Evolutionary conservation across 1,140 invertebrate genomes (phyloP).

Genomic region (Microplitis demolitor): DNA sequence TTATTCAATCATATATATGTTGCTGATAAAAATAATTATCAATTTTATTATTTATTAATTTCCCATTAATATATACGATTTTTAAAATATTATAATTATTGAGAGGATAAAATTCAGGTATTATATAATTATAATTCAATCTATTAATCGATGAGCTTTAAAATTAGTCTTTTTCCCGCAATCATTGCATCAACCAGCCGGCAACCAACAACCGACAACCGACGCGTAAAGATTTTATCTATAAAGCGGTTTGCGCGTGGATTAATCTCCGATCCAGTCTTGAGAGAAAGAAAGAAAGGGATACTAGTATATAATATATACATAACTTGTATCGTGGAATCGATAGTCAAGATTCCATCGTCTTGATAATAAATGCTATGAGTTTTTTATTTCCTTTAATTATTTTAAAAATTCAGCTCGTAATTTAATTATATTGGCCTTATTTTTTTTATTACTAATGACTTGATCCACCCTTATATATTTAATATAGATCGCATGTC

Average conservation of each 20-base stretch:
- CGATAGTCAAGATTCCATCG: neutral
- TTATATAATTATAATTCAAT: too few species aligned
- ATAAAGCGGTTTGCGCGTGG: constrained; percentile 1
- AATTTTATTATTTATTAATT: too few species aligned
- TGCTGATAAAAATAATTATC: too few species aligned
- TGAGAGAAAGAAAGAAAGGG: too few species aligned
- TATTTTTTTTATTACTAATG: neutral
- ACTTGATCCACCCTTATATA: neutral
- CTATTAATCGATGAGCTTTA: neutral
- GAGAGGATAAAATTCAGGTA: too few species aligned
- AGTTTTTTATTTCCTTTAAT: neutral
- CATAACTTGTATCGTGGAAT: neutral
- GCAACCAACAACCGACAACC: neutral
- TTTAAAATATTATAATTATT: too few species aligned
- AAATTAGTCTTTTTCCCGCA: neutral
- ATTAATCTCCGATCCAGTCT: neutral
- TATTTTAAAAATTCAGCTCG: neutral
- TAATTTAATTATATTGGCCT: neutral
- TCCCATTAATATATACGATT: too few species aligned
- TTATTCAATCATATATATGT: too few species aligned
- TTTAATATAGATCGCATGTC: neutral
- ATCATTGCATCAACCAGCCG: neutral
- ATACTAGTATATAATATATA: too few species aligned
- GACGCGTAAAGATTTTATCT: constrained; percentile 22
- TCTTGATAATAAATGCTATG: constrained; percentile 12